phyloP scores from a whole-genome alignment of 2,888 invertebrate genomes.

The Hermaeophaga mercurialis region DNA sequence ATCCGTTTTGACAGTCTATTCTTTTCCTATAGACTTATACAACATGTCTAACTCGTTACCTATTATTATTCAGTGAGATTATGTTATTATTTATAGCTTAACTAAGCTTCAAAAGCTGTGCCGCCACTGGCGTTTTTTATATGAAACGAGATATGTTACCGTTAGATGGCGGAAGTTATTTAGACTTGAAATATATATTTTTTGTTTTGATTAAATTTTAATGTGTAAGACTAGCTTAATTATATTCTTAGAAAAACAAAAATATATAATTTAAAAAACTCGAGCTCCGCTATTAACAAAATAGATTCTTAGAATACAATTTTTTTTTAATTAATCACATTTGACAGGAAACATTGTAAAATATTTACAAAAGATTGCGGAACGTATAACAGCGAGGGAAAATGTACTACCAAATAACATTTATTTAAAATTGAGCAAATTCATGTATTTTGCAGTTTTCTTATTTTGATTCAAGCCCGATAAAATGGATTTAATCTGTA shows the following conservation, averaged over 20 bases:
- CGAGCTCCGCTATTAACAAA: constrained; percentile 33
- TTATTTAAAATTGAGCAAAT: too few relatives aligned
- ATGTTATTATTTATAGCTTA: too few relatives aligned
- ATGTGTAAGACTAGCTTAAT: constrained; percentile 47
- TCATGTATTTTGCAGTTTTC: too few relatives aligned
- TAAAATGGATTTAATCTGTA: too few relatives aligned
- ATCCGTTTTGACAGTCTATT: too few relatives aligned
- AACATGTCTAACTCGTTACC: too few relatives aligned
- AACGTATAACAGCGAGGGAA: constrained; percentile 25
- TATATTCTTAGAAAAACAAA: constrained; percentile 39
- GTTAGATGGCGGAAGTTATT: constrained; percentile 2
- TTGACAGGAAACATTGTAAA: constrained; percentile 33
- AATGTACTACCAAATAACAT: not conserved
- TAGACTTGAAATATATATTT: too few relatives aligned
- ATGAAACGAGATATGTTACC: constrained; percentile 15
- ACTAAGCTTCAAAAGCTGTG: too few relatives aligned
- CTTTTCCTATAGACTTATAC: too few relatives aligned
- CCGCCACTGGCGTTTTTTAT: constrained; percentile 8
- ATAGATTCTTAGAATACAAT: constrained; percentile 30
- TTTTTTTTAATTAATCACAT: constrained; percentile 39
- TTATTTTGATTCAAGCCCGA: too few relatives aligned
- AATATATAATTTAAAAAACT: constrained; percentile 35
- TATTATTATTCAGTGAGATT: too few relatives aligned
- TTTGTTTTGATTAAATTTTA: too few relatives aligned
- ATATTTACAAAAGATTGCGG: constrained; percentile 24